These are phyloP conservation scores for Oryzias woworae DNA, from an alignment of 2,113 vertebrate species.

Conservation along the genomic window DNA sequence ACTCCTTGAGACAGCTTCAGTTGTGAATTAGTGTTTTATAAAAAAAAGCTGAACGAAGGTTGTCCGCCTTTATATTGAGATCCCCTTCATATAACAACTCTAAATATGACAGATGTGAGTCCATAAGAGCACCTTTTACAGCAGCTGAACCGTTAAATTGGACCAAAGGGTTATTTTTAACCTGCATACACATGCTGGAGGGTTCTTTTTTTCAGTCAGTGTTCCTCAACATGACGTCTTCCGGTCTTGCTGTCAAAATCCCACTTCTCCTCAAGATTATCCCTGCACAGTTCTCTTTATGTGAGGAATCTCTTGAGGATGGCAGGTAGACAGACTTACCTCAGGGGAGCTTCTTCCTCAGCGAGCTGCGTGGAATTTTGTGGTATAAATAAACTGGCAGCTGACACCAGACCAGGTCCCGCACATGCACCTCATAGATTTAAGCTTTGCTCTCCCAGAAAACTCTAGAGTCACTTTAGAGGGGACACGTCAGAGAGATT, in stretches of 20 bases:
- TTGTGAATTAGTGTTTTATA: too few species aligned
- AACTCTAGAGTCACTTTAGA: neutral
- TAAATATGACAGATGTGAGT: too few species aligned
- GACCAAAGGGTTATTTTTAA: conserved; percentile 75
- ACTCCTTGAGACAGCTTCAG: too few species aligned
- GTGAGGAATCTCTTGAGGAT: conserved; percentile 48
- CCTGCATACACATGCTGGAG: conserved; percentile 51
- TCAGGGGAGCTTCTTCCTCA: conserved; percentile 36
- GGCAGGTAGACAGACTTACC: conserved; percentile 40
- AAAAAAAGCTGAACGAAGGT: too few species aligned
- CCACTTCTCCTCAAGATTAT: conserved; percentile 52
- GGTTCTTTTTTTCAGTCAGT: conserved; percentile 72
- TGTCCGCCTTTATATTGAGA: too few species aligned
- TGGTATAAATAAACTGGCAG: conserved; percentile 62
- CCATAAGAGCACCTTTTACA: neutral
- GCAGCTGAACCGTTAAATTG: conserved; percentile 49
- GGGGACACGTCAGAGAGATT: too few species aligned
- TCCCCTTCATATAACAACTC: too few species aligned
- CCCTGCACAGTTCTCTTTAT: conserved; percentile 51
- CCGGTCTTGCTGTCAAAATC: conserved; percentile 48
- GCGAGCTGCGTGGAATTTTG: conserved; percentile 23
- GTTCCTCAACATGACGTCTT: conserved; percentile 70
- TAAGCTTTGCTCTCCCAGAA: conserved; percentile 16
- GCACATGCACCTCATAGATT: conserved; percentile 25
- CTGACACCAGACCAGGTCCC: conserved; percentile 51